phyloP scores from a whole-genome alignment of 2,888 invertebrate genomes.

The Oligia latruncula region DNA sequence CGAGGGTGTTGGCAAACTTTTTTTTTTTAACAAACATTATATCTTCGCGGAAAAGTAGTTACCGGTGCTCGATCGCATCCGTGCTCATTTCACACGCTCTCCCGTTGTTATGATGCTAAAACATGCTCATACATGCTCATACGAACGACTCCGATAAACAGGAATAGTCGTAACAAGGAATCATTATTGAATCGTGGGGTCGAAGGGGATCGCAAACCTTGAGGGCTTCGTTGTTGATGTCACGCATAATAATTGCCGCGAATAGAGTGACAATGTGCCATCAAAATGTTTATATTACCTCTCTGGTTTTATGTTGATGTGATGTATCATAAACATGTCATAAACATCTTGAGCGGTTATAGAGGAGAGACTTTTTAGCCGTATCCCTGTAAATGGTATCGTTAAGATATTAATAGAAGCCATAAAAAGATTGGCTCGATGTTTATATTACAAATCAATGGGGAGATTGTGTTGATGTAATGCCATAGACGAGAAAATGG shows the following conservation, averaged over 20 bases:
- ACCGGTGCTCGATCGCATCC: constrained; percentile 87
- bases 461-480: constrained; percentile 55
- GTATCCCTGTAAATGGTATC: constrained; percentile 60
- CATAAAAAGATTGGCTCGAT: constrained; percentile 58
- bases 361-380: constrained; percentile 52
- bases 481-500: constrained; percentile 20
- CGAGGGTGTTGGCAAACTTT: constrained; percentile 51
- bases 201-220: constrained; percentile 71
- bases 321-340: constrained; percentile 62
- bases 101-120: constrained; percentile 70
- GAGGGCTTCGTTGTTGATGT: constrained; percentile 41
- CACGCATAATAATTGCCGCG: constrained; percentile 68
- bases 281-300: constrained; percentile 67
- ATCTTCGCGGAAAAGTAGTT: constrained; percentile 87
- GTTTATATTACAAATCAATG: constrained; percentile 62
- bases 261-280: constrained; percentile 70
- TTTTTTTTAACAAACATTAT: constrained; percentile 82
- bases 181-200: constrained; percentile 83
- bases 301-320: constrained; percentile 68
- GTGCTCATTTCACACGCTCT: constrained; percentile 79
- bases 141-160: constrained; percentile 68
- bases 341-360: constrained; percentile 50
- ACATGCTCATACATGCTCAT: constrained; percentile 51
- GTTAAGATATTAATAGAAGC: constrained; percentile 63
- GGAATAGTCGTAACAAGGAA: constrained; percentile 76